Base-by-base conservation (phyloP, 1,140 invertebrate genomes). In the Caerostris extrusa region DNA sequence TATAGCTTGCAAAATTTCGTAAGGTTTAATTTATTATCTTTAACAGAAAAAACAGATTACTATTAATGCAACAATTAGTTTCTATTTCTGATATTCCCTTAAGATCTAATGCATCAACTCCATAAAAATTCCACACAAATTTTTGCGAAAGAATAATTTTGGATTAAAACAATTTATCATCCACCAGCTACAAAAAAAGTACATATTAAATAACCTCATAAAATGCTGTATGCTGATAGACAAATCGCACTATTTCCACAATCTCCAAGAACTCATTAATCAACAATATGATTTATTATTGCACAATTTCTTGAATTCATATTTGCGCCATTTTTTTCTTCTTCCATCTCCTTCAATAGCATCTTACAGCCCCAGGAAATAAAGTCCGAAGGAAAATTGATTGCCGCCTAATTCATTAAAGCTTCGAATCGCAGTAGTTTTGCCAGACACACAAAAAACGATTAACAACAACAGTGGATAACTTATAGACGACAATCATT, bases 361-460 rank as follows among this genome's bases (percentile, higher is more conserved):
- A 77, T 12, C 34, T 50, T 34, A 0, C n/a, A 50, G 19, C 19
- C 19, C 12, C 8, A 50, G 34, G 34, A 53, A 77, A 77, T 10
- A 12, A 50, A 77, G 10, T 3, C 50, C 1, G 12, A 77, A 50
- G 34, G 34, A 50, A 77, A 77, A 77, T 77, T 77, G 71, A 77
- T 77, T 77, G 71, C 71, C 71, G 71, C 71, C 71, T 77, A 77
- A 77, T 77, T 77, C 71, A 77, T 77, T 77, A 77, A 34, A 77
- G 34, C 71, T 8, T 50, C 71, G 71, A 77, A 34, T 53, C 53
- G 71, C 71, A 77, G 6, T 77, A 12, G 71, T 14, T 50, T 14
- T 12, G 34, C 34, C 34, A 34, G 53, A 77, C 34, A 77, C 71
- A 53, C 71, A 77, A 77, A 67, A 77, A 77, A 77, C 71, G 71